Evolutionary conservation across 2,113 vertebrate genomes (phyloP), one percentile per base, ranked within the genome.

Genomic region (Callipepla squamata): DNA sequence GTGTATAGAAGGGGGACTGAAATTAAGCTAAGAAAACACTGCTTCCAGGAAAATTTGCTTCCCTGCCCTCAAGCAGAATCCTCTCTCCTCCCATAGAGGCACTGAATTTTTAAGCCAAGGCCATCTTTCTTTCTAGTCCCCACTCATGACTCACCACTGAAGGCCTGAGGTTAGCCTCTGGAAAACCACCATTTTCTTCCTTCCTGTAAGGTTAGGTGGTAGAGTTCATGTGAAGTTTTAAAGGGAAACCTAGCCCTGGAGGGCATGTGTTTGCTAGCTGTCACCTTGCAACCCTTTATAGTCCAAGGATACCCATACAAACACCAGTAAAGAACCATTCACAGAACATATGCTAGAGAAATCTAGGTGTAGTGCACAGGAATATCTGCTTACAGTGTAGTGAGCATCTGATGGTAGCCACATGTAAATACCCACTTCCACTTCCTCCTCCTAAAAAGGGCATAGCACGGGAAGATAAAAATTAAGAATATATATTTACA

Each of bases 161-260:
- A 94, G 78, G 59, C 32, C 30, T 76, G 66, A 79, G 22, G 84
- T 87, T 74, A 77, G 75, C 51, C 75, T 89, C 57, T 85, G 75
- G 85, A 96, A 93, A 93, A 82, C 42, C 69, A 91, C 38, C 14
- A 20, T 70, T 47, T 83, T 89, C 55, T 72, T 87, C 59, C 50
- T 93, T 91, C 67, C 53, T 62, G 30, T 50, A 62, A 80, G 5
- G 11, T 2, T 6, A 45, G 8, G 38, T 11, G 9, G 83, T 48
- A 84, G 22, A 69, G 30, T 44, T 63, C 19, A 53, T 34, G 47
- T 1, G 7, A 92, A 92, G 48, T 79, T 79, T 59, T 63, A 22
- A 73, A 47, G 68, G 75, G 67, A 74, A 53, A 74, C 36, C 21
- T 47, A 23, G 10, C 23, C 51, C 26, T 8, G 6, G 11, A 91